phyloP scores from a whole-genome alignment of 2,113 vertebrate species.

The Archilochus colubris region DNA sequence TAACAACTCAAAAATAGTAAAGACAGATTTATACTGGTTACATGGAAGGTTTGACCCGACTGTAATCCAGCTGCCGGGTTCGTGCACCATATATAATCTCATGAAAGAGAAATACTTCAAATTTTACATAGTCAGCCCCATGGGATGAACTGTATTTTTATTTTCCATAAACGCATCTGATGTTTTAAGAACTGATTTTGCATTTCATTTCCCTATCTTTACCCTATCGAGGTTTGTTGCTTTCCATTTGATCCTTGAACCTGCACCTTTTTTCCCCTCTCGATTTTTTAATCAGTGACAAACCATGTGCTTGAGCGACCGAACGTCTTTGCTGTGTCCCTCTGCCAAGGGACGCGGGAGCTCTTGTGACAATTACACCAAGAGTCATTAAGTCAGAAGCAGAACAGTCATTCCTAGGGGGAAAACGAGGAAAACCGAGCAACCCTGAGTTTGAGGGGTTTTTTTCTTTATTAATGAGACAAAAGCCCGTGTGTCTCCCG shows the following conservation, averaged over 20 bases:
- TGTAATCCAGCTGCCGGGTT: neutral
- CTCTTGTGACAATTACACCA: rapidly evolving
- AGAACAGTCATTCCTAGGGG: rapidly evolving
- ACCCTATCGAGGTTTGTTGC: neutral
- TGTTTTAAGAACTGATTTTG: neutral
- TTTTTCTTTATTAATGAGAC: rapidly evolving
- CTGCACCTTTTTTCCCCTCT: too few relatives aligned
- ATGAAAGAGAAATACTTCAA: neutral
- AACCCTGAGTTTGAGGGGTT: rapidly evolving
- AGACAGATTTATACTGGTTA: neutral
- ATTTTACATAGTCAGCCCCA: neutral
- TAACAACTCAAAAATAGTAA: neutral
- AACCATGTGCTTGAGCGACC: rapidly evolving
- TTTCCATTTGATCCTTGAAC: neutral
- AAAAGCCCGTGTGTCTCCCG: rapidly evolving
- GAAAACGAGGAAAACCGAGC: rapidly evolving
- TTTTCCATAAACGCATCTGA: neutral
- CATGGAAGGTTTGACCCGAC: rapidly evolving
- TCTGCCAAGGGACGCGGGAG: neutral
- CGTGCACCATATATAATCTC: neutral
- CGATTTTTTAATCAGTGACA: neutral
- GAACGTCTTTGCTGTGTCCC: rapidly evolving
- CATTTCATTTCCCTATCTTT: neutral
- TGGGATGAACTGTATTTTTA: too few relatives aligned
- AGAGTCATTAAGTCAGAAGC: too few relatives aligned